phyloP scores from a whole-genome alignment of 2,113 vertebrate genomes.

The Rynchops niger region DNA sequence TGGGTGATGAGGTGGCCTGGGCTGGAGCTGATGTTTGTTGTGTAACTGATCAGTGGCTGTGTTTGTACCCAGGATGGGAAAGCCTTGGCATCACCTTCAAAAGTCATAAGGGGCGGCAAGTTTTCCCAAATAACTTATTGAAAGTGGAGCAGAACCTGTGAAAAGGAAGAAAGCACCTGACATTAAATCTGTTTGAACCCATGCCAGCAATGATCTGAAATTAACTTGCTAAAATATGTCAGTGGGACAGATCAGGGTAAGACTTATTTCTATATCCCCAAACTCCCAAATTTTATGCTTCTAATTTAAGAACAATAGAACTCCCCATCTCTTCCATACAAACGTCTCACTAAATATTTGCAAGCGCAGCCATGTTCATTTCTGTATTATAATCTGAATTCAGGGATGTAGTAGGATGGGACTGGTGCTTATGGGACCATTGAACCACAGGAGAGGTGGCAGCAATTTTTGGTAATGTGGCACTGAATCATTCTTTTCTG shows the following conservation, averaged over 20 bases:
- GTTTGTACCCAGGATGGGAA: neutral
- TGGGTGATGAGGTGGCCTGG: neutral
- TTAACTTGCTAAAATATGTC: neutral
- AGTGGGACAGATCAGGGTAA: neutral
- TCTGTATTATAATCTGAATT: neutral
- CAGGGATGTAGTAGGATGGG: neutral
- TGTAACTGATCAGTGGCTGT: neutral
- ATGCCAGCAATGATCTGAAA: neutral
- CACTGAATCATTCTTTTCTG: neutral
- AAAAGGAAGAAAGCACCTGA: neutral
- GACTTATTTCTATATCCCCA: neutral
- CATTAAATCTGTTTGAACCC: neutral
- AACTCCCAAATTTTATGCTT: neutral
- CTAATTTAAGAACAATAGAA: neutral
- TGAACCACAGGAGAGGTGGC: neutral
- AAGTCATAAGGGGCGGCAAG: neutral
- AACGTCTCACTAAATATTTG: neutral
- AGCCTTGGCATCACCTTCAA: conserved; percentile 3
- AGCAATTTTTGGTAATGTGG: neutral
- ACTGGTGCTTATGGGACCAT: neutral
- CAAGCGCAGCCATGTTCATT: neutral
- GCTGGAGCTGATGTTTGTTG: neutral
- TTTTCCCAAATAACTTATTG: neutral
- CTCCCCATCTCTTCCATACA: neutral
- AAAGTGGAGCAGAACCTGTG: neutral